phyloP scores from a whole-genome alignment of 1,140 invertebrate species.

The Drosophila guanche region DNA sequence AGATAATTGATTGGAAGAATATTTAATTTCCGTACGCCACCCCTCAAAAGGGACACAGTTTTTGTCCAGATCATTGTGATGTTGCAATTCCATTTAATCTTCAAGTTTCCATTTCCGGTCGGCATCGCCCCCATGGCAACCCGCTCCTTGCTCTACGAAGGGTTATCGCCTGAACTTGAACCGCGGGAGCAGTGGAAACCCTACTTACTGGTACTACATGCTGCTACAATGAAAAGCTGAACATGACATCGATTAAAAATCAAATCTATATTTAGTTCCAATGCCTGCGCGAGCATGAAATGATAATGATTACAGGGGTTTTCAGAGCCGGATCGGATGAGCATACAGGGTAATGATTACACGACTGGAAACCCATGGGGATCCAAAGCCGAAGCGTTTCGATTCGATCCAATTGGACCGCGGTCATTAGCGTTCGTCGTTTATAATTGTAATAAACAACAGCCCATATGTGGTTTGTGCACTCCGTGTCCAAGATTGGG shows the following conservation, averaged over 20 bases:
- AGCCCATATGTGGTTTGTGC: slow-evolving; percentile 19
- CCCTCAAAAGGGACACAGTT: too few relatives aligned
- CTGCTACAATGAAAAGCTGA: too few relatives aligned
- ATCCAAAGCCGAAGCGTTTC: too few relatives aligned
- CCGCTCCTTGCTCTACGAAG: slow-evolving; percentile 21
- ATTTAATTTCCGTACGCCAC: too few relatives aligned
- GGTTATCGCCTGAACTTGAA: slow-evolving; percentile 54
- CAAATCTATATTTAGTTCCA: slow-evolving; percentile 43
- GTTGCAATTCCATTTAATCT: slow-evolving; percentile 13
- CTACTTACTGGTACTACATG: too few relatives aligned
- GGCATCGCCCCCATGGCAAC: slow-evolving; percentile 7
- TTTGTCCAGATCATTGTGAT: neutral
- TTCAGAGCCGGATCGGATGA: slow-evolving; percentile 9
- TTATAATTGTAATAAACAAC: slow-evolving; percentile 57
- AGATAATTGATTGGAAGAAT: too few relatives aligned
- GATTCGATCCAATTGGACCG: too few relatives aligned
- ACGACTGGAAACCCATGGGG: too few relatives aligned
- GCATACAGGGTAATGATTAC: too few relatives aligned
- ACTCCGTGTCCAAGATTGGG: neutral
- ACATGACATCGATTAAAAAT: slow-evolving; percentile 13
- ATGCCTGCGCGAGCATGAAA: slow-evolving; percentile 22
- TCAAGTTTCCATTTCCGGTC: slow-evolving; percentile 47
- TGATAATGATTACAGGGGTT: slow-evolving; percentile 19
- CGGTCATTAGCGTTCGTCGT: slow-evolving; percentile 42
- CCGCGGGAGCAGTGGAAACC: neutral